Evolutionary conservation across 1,140 invertebrate genomes (phyloP), one percentile per base, ranked within the genome.

Genomic region (Sycophila sp.): DNA sequence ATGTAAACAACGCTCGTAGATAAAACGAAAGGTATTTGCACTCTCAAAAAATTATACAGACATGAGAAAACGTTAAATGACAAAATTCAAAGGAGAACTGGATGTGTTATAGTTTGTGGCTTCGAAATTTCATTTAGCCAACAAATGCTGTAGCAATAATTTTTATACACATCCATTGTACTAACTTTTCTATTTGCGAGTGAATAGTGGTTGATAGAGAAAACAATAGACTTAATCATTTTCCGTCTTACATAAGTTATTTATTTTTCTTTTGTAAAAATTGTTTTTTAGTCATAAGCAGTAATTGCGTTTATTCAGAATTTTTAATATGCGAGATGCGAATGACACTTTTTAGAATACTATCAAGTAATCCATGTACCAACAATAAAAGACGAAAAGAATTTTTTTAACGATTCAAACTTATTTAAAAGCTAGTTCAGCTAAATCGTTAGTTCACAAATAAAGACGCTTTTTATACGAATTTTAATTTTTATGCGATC

Each of bases 391-490:
- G 59, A 38, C 24, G 53, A 68, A 68, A 63, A 63, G 63, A 62
- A 56, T 60, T 71, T 69, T n/a, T 70, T 69, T 55, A 70, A 51
- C 7, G 19, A 64, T 30, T 65, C 26, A 58, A 47, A 59, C 30
- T 71, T 59, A 51, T 59, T 65, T 66, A n/a, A 26, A 67, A 56
- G 30, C 36, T 65, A 66, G 49, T 32, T 73, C 30, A 60, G 47
- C 55, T 60, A 38, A 66, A 66, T 45, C 28, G 59, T 42, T 69
- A 26, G 38, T 51, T 73, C 45, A 62, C 38, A 56, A 73, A 80
- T 85, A 83, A 85, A 78, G 80, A 84, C 80, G 83, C 84, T 85
- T 86, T 86, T 86, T 86, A 86, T 86, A 86, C 84, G 80, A 82
- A 84, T 83, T 86, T 86, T 85, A 83, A 81, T 84, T 86, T 85